Base-by-base conservation (phyloP, 2,797 vertebrate genomes). In the Chrysocyon brachyurus region DNA sequence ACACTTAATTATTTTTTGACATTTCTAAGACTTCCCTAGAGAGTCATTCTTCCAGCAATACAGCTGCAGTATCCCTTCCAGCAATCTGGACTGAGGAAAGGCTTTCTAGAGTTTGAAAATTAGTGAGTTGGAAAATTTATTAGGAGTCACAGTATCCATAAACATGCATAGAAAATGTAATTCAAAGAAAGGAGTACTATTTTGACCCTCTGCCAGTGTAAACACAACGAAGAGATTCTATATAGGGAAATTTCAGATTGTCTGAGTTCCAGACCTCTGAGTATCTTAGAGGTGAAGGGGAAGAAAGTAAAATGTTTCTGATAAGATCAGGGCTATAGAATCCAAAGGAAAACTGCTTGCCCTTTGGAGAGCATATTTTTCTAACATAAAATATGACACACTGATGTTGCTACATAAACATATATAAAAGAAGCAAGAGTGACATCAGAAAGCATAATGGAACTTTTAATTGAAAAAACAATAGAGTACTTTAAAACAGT, bases 351-450 rank as follows among this genome's bases (percentile, higher is more conserved):
- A 89, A n/a, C 26, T 26, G 28, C 26, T 22, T 26, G 28, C 26
- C 17, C 24, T 93, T 77, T 83, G 8, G 75, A 75, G 15, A 96
- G 12, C 8, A 22, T 33, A 66, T 85, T 81, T 68, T 68, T 24
- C 15, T 46, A 90, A 91, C 28, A 2, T 78, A 87, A 91, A 95
- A 90, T 59, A 68, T 79, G 28, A 82, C 31, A 91, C 36, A 73
- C n/a, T 95, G n/a, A 91, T 89, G 93, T 85, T 87, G 26, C n/a
- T 73, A 94, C 52, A 75, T 79, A 83, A 90, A 92, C 9, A 64
- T 79, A 94, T 91, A 31, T 63, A 70, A 78, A 79, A 95, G 33
- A 56, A 61, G 82, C 19, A n/a, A 96, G 19, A 24, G 17, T 31
- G 24, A 86, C 14, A 82, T 46, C 49, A 96, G 54, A 94, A 90